Conservation (phyloP, 2,113 vertebrate genomes). For the Oreotrochilus melanogaster region DNA sequence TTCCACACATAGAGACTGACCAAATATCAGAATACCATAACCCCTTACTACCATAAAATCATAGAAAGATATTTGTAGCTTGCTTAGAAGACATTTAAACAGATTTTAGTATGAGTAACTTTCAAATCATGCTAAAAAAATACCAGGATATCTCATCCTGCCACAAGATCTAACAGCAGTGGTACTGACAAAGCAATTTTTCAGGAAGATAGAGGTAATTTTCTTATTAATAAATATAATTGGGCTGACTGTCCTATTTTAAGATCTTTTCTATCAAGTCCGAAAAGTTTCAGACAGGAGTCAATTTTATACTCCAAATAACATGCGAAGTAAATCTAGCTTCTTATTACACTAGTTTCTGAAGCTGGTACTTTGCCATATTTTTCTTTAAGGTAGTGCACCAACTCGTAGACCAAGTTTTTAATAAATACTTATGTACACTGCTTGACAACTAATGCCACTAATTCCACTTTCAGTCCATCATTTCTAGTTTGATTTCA, state of each 20-base stretch:
- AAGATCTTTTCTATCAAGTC: not conserved
- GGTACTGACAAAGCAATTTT: not conserved
- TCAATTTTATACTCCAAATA: not conserved
- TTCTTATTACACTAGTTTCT: not conserved
- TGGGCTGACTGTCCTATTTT: not conserved
- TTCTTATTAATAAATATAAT: not conserved
- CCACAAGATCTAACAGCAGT: not conserved
- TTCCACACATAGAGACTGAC: not conserved
- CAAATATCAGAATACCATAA: not conserved
- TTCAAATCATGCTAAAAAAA: not conserved
- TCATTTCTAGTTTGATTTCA: not conserved
- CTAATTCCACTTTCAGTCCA: not conserved
- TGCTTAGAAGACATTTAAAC: not conserved
- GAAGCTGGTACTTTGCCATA: not conserved
- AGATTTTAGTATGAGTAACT: not conserved
- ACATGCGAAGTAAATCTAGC: not conserved
- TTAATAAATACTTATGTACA: not conserved
- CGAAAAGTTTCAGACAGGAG: not conserved
- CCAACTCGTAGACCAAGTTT: not conserved
- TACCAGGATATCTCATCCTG: rapidly evolving
- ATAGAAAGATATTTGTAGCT: not conserved
- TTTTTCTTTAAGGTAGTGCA: rapidly evolving
- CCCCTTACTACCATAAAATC: not conserved
- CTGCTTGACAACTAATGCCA: no score
- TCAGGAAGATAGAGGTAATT: rapidly evolving